These are phyloP conservation scores for Molossus alvarezi DNA, from an alignment of 2,797 vertebrate genomes.

Conservation along the genomic window DNA sequence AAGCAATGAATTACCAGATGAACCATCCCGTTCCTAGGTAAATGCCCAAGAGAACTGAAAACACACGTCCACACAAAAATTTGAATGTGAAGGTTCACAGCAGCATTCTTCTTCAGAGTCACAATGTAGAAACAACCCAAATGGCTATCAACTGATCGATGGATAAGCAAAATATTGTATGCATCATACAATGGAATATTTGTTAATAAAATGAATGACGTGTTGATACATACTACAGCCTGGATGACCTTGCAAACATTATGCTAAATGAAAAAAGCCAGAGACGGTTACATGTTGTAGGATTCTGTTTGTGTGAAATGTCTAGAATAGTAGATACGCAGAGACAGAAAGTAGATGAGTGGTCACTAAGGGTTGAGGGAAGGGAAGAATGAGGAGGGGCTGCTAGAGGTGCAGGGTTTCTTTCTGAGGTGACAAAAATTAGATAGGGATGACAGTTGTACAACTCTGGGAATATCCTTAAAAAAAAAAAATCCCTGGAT, in stretches of 20 bases:
- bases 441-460: neutral
- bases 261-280: neutral
- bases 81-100: neutral
- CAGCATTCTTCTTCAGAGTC: neutral
- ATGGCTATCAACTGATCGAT: neutral
- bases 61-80: neutral
- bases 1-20: neutral
- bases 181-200: neutral
- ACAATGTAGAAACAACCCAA: neutral
- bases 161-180: neutral
- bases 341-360: neutral
- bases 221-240: neutral
- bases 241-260: neutral
- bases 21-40: neutral
- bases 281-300: neutral
- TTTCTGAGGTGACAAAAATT: neutral
- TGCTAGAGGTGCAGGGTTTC: neutral
- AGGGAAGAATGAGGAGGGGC: neutral
- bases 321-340: neutral
- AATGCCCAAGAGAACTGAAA: constrained; percentile 37
- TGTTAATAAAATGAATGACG: neutral
- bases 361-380: neutral
- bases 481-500: neutral
- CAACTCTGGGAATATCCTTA: neutral
- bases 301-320: neutral